Conservation (phyloP, 2,113 vertebrate species). For the Campylorhamphus procurvoides region DNA sequence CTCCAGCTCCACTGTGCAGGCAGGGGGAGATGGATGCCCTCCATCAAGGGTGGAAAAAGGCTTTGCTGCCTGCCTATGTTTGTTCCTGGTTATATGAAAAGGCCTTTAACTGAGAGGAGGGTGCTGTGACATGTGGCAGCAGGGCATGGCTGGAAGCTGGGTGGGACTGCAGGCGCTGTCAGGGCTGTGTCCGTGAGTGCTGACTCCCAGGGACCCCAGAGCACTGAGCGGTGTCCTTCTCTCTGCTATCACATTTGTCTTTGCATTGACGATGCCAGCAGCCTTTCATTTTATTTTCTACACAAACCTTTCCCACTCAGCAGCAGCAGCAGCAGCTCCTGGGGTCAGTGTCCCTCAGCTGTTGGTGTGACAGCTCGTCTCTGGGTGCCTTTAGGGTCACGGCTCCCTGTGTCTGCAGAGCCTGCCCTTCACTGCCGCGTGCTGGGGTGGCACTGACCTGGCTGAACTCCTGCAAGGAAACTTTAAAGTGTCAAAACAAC, state of each 20-base stretch:
- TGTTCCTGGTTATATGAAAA: neutral
- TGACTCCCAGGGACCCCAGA: neutral
- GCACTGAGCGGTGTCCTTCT: neutral
- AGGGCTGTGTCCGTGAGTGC: neutral
- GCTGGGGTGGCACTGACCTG: neutral
- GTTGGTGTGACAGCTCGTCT: neutral
- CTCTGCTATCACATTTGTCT: neutral
- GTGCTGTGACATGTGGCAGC: neutral
- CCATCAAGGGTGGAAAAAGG: neutral
- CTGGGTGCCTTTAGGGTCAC: neutral
- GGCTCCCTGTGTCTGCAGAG: neutral
- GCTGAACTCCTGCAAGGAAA: neutral
- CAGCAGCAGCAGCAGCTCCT: neutral
- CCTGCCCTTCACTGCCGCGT: rapidly evolving
- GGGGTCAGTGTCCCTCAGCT: neutral
- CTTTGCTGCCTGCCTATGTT: neutral
- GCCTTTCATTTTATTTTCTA: neutral
- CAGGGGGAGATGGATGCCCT: neutral
- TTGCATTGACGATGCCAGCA: neutral
- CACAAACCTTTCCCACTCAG: neutral
- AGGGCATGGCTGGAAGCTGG: neutral
- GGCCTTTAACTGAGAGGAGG: neutral
- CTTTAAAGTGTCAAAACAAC: neutral
- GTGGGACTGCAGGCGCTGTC: neutral
- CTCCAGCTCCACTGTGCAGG: neutral